phyloP scores from a whole-genome alignment of 2,797 vertebrate genomes.

The Melanotaenia trifasciata region DNA sequence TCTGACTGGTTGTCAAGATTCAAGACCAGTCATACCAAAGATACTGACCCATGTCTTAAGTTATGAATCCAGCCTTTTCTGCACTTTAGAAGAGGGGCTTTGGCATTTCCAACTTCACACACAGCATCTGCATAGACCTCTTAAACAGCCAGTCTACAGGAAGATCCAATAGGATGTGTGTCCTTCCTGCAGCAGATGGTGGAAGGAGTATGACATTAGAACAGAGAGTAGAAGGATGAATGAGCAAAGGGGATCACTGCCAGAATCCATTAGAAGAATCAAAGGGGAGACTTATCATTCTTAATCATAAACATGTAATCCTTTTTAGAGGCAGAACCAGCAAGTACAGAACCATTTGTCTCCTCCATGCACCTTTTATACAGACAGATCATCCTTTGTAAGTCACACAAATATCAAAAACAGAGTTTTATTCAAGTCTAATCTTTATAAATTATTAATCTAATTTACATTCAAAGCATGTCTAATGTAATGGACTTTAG shows the following conservation, averaged over 20 bases:
- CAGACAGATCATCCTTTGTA: constrained; percentile 48
- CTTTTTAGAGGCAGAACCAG: constrained; percentile 53
- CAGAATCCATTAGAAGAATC: constrained; percentile 48
- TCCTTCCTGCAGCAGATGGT: constrained; percentile 48
- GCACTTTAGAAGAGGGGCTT: constrained; percentile 13
- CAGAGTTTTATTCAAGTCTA: constrained; percentile 40
- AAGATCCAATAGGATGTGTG: constrained; percentile 42
- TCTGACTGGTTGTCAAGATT: no score
- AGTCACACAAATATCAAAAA: constrained; percentile 43
- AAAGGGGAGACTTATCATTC: constrained; percentile 61
- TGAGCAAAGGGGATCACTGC: constrained; percentile 27
- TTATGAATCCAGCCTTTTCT: constrained; percentile 38
- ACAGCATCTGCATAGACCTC: constrained; percentile 43
- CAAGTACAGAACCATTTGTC: constrained; percentile 46
- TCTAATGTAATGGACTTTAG: constrained; percentile 47
- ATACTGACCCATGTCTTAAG: constrained; percentile 34
- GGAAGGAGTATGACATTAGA: constrained; percentile 47
- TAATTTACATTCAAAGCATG: constrained; percentile 59
- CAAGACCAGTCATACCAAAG: constrained; percentile 5
- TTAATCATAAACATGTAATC: constrained; percentile 62
- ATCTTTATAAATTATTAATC: constrained; percentile 53
- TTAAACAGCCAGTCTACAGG: constrained; percentile 37
- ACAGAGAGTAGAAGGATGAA: constrained; percentile 42
- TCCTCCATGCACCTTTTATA: constrained; percentile 34
- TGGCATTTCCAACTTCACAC: constrained; percentile 39